phyloP scores from a whole-genome alignment of 2,888 invertebrate genomes.

The Pyrgus malvae region DNA sequence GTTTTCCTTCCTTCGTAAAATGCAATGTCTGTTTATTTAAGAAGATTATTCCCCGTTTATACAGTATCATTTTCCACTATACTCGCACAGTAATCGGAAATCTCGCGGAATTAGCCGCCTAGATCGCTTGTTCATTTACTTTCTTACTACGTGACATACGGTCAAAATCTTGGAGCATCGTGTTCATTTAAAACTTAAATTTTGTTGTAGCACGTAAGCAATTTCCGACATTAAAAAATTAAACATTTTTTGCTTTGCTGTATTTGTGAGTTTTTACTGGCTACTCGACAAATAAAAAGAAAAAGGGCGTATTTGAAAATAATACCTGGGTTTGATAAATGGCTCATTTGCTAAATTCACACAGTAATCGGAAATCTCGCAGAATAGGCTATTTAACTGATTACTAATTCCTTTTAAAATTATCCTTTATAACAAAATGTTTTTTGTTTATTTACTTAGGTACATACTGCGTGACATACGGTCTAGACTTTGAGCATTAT shows the following conservation, averaged over 20 bases:
- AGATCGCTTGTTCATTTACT: constrained; percentile 55
- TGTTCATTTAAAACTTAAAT: too few species aligned
- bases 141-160: constrained; percentile 43
- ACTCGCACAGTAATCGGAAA: constrained; percentile 51
- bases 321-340: too few species aligned
- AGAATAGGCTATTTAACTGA: constrained; percentile 60
- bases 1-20: constrained; percentile 59
- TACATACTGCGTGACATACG: constrained; percentile 43
- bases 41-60: constrained; percentile 72
- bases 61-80: constrained; percentile 57
- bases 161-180: too few species aligned
- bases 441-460: constrained; percentile 55
- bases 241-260: too few species aligned
- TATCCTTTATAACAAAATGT: too few species aligned
- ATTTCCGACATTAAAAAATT: too few species aligned
- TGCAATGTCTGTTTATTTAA: constrained; percentile 66
- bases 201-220: background rate
- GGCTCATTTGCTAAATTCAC: constrained; percentile 43
- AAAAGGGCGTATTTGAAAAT: too few species aligned
- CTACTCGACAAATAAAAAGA: too few species aligned
- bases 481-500: too few species aligned
- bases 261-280: too few species aligned
- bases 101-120: constrained; percentile 58
- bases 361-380: constrained; percentile 53
- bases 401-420: too few species aligned